Conservation (phyloP, 1,140 invertebrate genomes). For the Bradysia coprophila region DNA sequence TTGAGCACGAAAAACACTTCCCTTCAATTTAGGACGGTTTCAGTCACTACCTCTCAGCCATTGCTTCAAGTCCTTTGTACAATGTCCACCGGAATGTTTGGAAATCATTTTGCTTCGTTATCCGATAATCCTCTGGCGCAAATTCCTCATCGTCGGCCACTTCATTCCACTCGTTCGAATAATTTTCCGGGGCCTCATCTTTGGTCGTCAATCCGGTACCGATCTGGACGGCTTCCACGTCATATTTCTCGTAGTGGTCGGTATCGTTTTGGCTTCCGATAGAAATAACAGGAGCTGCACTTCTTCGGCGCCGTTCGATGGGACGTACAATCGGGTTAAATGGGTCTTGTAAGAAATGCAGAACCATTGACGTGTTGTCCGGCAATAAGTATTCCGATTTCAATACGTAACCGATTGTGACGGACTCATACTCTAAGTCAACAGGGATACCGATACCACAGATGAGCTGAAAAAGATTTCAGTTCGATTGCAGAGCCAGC, state of each 20-base stretch:
- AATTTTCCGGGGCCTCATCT: background rate
- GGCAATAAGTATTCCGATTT: slow-evolving; percentile 21
- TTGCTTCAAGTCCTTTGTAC: slow-evolving; percentile 16
- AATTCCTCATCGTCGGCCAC: background rate
- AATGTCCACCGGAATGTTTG: slow-evolving; percentile 11
- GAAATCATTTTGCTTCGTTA: background rate
- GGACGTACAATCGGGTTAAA: background rate
- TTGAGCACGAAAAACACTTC: background rate
- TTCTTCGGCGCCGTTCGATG: background rate
- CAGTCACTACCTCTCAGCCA: slow-evolving; percentile 10
- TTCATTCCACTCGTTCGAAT: background rate
- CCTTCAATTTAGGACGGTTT: background rate
- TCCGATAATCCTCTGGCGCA: background rate
- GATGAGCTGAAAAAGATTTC: too few species aligned
- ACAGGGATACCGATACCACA: slow-evolving; percentile 20
- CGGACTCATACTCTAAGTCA: slow-evolving; percentile 14
- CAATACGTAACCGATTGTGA: slow-evolving; percentile 20
- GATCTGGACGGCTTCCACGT: background rate
- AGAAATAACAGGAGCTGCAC: too few species aligned
- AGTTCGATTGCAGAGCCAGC: too few species aligned
- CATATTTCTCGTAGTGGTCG: background rate
- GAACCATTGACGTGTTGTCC: slow-evolving; percentile 8
- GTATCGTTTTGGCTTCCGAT: background rate
- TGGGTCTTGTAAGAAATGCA: background rate
- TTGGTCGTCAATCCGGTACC: background rate